Evolutionary conservation across 2,888 invertebrate species (phyloP).

Genomic region (Caenorhabditis drosophilae): DNA sequence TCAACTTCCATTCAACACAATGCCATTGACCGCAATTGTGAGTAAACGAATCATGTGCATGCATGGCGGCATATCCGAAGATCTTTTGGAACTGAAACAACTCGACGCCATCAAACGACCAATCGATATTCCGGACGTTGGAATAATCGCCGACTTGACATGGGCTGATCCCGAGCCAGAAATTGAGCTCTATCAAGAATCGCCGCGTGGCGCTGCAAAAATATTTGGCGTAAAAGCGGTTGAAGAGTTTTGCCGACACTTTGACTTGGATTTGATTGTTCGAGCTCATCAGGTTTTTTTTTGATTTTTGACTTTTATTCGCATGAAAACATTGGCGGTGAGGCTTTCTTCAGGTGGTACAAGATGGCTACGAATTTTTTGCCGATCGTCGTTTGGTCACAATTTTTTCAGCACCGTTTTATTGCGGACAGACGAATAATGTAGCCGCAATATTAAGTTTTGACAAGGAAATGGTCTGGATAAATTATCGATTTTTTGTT

Average conservation of each 20-base stretch:
- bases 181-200: constrained; percentile 50
- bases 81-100: constrained; percentile 67
- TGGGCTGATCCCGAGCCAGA: constrained; percentile 60
- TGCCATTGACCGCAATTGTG: constrained; percentile 96
- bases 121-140: constrained; percentile 74
- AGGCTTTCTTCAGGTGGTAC: too few relatives aligned
- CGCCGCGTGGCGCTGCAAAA: constrained; percentile 51
- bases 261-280: constrained; percentile 60
- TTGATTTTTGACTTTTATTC: too few relatives aligned
- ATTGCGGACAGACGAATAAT: constrained; percentile 78
- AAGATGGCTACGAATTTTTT: constrained; percentile 82
- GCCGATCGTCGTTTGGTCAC: constrained; percentile 77
- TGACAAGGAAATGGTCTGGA: constrained; percentile 34
- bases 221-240: constrained; percentile 61
- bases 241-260: constrained; percentile 51
- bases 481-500: not conserved
- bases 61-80: constrained; percentile 76
- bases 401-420: constrained; percentile 77
- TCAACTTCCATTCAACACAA: constrained; percentile 81
- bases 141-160: constrained; percentile 72
- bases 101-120: constrained; percentile 74
- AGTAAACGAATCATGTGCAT: constrained; percentile 81
- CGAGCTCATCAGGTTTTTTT: constrained; percentile 66
- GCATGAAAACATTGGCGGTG: too few relatives aligned
- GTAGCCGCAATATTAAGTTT: constrained; percentile 46